phyloP scores from a whole-genome alignment of 2,888 invertebrate species.

The Nomada fucata region DNA sequence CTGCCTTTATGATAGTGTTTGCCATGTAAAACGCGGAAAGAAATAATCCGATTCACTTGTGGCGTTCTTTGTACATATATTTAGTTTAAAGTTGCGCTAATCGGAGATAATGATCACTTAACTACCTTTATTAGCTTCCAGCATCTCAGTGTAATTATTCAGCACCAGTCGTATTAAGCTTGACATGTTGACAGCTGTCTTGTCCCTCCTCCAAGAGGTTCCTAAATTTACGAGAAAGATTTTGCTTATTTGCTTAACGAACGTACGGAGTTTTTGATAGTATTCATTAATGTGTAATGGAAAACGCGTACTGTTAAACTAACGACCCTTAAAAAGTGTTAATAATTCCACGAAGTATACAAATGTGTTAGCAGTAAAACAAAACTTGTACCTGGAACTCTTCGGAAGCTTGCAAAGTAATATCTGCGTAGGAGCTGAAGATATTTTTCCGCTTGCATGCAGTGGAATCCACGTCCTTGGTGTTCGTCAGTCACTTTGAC shows the following conservation, averaged over 20 bases:
- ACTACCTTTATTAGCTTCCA: conserved; percentile 85
- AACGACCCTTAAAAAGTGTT: not conserved
- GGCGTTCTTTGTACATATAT: not conserved
- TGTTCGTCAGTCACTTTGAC: too few species aligned
- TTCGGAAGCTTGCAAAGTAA: not conserved
- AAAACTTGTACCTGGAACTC: conserved; percentile 12
- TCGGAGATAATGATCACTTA: conserved; percentile 2
- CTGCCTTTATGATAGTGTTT: not conserved
- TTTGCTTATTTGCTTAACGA: too few species aligned
- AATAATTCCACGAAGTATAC: not conserved
- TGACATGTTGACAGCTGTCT: conserved; percentile 81
- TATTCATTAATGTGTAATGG: too few species aligned
- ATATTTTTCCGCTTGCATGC: not conserved
- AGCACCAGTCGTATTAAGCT: conserved; percentile 85
- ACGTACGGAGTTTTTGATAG: too few species aligned
- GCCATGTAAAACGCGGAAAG: not conserved
- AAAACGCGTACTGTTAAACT: too few species aligned
- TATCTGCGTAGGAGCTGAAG: not conserved
- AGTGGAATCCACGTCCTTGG: not conserved
- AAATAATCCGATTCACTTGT: conserved; percentile 9
- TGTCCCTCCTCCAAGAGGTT: not conserved
- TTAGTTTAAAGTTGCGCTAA: not conserved
- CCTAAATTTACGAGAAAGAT: too few species aligned
- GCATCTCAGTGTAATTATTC: conserved; percentile 85
- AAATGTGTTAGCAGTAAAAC: not conserved